phyloP scores from a whole-genome alignment of 2,113 vertebrate genomes.

The Catharus bicknelli region DNA sequence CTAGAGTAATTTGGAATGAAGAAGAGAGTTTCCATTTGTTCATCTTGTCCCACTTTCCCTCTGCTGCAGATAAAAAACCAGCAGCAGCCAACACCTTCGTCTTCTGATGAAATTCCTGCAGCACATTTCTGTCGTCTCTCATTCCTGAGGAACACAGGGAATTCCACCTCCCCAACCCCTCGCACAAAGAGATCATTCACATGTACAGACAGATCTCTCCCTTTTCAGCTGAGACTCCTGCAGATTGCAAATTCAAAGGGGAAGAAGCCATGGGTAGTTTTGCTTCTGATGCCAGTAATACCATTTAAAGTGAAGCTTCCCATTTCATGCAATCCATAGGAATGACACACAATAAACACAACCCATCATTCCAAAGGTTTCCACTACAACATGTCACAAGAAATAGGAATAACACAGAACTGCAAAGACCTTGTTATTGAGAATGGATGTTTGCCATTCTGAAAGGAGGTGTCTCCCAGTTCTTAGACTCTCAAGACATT shows the following conservation, averaged over 20 bases:
- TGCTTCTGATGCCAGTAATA: not conserved
- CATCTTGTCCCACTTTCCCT: not conserved
- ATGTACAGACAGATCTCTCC: not conserved
- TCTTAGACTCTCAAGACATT: not conserved
- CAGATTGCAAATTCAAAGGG: not conserved
- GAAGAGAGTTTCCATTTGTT: not conserved
- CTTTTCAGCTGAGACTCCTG: not conserved
- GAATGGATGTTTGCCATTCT: not conserved
- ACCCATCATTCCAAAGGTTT: not conserved
- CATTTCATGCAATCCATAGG: not conserved
- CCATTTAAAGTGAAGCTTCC: not conserved
- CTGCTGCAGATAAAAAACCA: not conserved
- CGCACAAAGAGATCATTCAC: conserved; percentile 2
- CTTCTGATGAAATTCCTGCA: not conserved
- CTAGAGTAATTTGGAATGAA: not conserved
- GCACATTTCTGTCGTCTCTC: not conserved
- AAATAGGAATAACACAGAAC: not conserved
- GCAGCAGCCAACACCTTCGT: not conserved
- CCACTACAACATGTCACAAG: not conserved
- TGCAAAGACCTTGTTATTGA: not conserved
- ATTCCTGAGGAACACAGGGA: not conserved
- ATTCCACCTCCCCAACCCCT: not conserved
- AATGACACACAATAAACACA: not conserved
- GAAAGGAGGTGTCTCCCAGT: not conserved
- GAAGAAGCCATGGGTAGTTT: not conserved